Evolutionary conservation across 2,888 invertebrate genomes (phyloP), one percentile per base, ranked within the genome.

Genomic region (Luperina nickerlii): DNA sequence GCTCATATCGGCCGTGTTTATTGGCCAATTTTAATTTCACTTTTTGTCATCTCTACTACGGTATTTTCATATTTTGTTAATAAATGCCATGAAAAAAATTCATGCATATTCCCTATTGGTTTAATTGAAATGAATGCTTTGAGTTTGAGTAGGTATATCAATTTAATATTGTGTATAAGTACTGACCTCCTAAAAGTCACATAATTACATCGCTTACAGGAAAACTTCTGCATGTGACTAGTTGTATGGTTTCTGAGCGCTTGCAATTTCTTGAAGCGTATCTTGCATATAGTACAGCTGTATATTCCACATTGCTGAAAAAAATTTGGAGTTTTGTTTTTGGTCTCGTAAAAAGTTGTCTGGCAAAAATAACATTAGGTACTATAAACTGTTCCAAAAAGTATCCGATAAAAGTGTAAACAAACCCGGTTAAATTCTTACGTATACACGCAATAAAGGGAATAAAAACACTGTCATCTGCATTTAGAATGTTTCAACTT

Each of bases 251-350:
- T 96, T 0, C 96, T 84, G 0, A 96, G 83, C 0, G 96, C 96
- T n/a, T 62, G 4, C 94, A 91, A 0, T 91, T 93, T 94, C 72
- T 96, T 96, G 63, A 95, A 85, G 0, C 94, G 90, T 0, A 95
- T 95, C 76, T 95, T 96, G 78, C 96, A 96, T n/a, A 96, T 95
- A 72, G 95, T 94, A 63, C 96, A 96, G 62, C 94, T 94, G 79
- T 91, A 95, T 0, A 92, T 93, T 0, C 96, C 96, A 79, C 94
- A 93, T 92, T 94, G 93, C 96, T 96, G 90, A 89, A 91, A 57
- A 79, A 24, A 3, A 45, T 6, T 9, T 0, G 15, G n/a, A 2
- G 5, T 9, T 11, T n/a, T 6, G 6, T 68, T 20, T 67, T 45
- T n/a, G n/a, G 2, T 18, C 9, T n/a, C n/a, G 2, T 3, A 68